Evolutionary conservation across 2,113 vertebrate species (phyloP).

Genomic region (Thunnus thynnus): DNA sequence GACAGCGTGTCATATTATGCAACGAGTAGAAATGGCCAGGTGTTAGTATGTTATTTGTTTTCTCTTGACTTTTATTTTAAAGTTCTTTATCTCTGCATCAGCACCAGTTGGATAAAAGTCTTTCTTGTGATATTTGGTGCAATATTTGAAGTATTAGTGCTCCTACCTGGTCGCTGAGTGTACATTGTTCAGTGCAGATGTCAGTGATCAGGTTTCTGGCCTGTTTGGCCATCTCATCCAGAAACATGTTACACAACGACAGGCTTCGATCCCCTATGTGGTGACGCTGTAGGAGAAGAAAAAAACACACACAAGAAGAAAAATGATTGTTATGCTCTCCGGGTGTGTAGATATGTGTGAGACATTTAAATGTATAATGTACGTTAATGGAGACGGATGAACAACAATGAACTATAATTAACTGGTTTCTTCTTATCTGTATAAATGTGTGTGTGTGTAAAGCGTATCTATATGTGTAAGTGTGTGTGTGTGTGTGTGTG

Average conservation of each 20-base stretch:
- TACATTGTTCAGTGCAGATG: conserved; percentile 99
- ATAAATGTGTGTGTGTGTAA: too few species aligned
- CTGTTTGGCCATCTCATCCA: conserved; percentile 99
- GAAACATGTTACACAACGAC: conserved; percentile 99
- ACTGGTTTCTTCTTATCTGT: too few species aligned
- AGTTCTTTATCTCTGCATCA: too few species aligned
- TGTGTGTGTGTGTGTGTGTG: too few species aligned
- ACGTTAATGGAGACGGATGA: too few species aligned
- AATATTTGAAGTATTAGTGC: too few species aligned
- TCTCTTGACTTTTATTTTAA: not conserved
- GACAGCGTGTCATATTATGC: conserved; percentile 26
- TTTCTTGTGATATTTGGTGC: too few species aligned
- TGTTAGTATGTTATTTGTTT: not conserved
- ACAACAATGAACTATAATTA: too few species aligned
- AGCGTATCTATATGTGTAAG: not conserved
- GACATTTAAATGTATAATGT: too few species aligned
- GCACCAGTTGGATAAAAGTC: too few species aligned
- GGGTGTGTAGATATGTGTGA: too few species aligned
- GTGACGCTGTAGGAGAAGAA: conserved; percentile 87
- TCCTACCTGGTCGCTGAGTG: conserved; percentile 96
- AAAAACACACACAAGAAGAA: not conserved
- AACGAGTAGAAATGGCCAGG: not conserved
- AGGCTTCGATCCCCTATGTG: conserved; percentile 98
- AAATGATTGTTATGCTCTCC: too few species aligned
- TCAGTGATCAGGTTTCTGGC: conserved; percentile 98